Base-by-base conservation (phyloP, 2,888 invertebrate genomes). In the Diadegma fenestrale region DNA sequence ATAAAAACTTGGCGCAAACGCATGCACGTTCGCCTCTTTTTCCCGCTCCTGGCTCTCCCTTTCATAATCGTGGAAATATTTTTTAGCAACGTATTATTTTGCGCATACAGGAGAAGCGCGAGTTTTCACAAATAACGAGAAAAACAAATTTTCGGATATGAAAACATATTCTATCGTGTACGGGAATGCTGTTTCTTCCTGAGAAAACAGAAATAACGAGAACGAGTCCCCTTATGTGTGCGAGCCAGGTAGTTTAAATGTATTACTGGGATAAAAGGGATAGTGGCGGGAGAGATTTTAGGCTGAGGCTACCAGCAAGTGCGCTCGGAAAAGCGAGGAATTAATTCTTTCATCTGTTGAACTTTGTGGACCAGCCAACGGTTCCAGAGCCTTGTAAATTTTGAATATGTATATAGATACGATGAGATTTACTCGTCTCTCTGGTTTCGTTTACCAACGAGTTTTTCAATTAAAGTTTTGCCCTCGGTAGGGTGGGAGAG, bases 381-480 rank as follows among this genome's bases (percentile, higher is more conserved):
- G 33, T 63, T 71, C 63, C 68, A 58, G n/a, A 7, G 48, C 72
- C 54, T 80, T 45, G 41, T 17, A 30, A 76, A 72, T 80, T 76
- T 76, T 80, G 66, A 76, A 72, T 64, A 54, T 58, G 14, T 58
- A 58, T 22, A 54, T 26, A 58, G 58, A 58, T 37, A 48, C 64
- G 45, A 64, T 63, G 72, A 78, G 51, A 37, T 71, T 80, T 72
- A 72, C 5, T 43, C 41, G 19, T 80, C 30, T 43, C 76, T 80
- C 30, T 33, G 26, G 48, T 68, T 61, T 63, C 51, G 26, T 69
- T 78, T 73, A 30, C 33, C 61, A 37, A 61, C 54, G 76, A 69
- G 71, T 85, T 81, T 78, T 78, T 69, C 77, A 84, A 81, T 85
- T 81, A 81, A 81, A 81, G 69, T 78, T 78, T 26, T 26, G 48